Base-by-base conservation (phyloP, 1,140 invertebrate species). In the Drosophila nebulosa region DNA sequence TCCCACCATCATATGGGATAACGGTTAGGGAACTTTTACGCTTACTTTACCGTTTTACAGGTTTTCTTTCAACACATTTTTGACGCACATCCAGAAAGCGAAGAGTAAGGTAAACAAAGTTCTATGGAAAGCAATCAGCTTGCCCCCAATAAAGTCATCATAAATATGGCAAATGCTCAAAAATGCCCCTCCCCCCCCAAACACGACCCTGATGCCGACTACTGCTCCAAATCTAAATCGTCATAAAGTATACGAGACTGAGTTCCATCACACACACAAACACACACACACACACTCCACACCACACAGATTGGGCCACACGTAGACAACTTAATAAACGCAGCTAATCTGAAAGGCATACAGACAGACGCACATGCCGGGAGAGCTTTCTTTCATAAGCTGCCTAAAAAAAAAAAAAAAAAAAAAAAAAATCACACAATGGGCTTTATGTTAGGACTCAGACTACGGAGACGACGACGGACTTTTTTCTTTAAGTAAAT, bases 401-500 rank as follows among this genome's bases (percentile, higher is more conserved):
- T 61, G 32, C 24, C 52, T 46, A 60, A 59, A 59, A 39, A 58
- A 50, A 59, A 64, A 69, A 77, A 64, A 64, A n/a, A n/a, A n/a
- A n/a, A n/a, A n/a, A n/a, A n/a, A n/a, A 68, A 71, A 72, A 53
- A 30, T 64, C 66, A 68, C 74, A 81, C 79, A 81, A 81, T 74
- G 56, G 59, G 56, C 64, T 78, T 74, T 68, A 63, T 50, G 52
- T 39, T 57, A 35, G 36, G 64, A 59, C 52, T 58, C 30, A 10
- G 60, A 56, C 32, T 69, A 52, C 56, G 56, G 69, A 65, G 61
- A 73, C 65, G 71, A 73, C 65, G 71, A 55, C 56, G 72, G 39
- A 51, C 69, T 71, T 66, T 66, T 68, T 69, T 83, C 75, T 66
- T 75, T 21, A 75, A 78, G 71, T 83, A 75, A 83, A 83, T 83